Base-by-base conservation (phyloP, 2,113 vertebrate genomes). In the Chaetops frenatus region DNA sequence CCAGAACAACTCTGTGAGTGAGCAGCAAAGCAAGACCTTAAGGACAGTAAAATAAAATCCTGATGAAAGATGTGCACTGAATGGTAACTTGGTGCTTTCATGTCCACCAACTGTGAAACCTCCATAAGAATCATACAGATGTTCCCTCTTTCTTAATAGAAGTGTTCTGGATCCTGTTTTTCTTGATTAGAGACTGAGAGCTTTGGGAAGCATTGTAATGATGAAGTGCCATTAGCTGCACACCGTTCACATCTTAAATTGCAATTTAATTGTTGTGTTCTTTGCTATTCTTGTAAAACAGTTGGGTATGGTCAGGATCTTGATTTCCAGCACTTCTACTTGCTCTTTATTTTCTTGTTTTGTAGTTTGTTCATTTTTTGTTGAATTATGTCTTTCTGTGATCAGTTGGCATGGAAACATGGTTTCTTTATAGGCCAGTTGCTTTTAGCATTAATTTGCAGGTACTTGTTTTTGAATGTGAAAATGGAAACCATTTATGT, bases 401-500 rank as follows among this genome's bases (percentile, higher is more conserved):
- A 92, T 97, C 88, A 93, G 94, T 95, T 97, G 95, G 96, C 95
- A 95, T 92, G 92, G 96, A 94, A 96, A 96, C 94, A 61, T 73
- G 88, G 51, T 13, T 85, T 22, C 66, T 92, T 93, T 93, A 67
- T 92, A 96, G 95, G 44, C 90, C 67, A 60, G 67, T 93, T 95
- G 94, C 95, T 96, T 97, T 96, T 96, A 97, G 76, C 90, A 45
- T 95, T 96, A 94, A 94, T 97, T 96, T 95, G 90, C 92, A 95
- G 93, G 95, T 96, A 95, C 76, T 93, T 93, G 90, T 77, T 96
- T 95, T 88, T 74, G 53, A 93, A 81, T 86, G 72, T 94, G 82
- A 83, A 95, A 97, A 93, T 95, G 69, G 94, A 94, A 90, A 60
- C 71, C 77, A n/a, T 94, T 94, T 90, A 81, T 53, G 76, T 92